Evolutionary conservation across 2,113 vertebrate genomes (phyloP).

Genomic region (Anarhynchus alexandrinus): DNA sequence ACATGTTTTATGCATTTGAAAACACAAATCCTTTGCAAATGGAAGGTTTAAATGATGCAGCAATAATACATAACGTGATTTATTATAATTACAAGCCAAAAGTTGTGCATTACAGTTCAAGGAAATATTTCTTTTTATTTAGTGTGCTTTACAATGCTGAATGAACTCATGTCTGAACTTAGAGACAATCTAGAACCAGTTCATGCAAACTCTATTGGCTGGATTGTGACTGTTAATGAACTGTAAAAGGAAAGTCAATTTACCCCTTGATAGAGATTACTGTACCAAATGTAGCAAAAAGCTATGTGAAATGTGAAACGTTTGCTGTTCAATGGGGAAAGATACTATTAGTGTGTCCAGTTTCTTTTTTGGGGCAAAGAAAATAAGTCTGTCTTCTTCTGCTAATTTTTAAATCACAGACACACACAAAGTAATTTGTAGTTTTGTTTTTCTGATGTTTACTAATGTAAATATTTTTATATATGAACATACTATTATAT

Average conservation of each 20-base stretch:
- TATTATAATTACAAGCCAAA: not conserved
- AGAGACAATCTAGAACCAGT: conserved; percentile 34
- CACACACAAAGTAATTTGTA: not conserved
- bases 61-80: not conserved
- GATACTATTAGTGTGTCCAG: conserved; percentile 16
- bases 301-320: conserved; percentile 35
- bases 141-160: not conserved
- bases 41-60: not conserved
- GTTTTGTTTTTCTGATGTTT: not conserved
- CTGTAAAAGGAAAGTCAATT: conserved; percentile 69
- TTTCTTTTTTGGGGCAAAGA: not conserved
- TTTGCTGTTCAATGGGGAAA: conserved; percentile 45
- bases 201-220: conserved; percentile 47
- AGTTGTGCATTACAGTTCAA: not conserved
- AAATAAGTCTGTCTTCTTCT: conserved; percentile 17
- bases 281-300: conserved; percentile 71
- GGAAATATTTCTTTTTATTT: not conserved
- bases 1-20: not conserved
- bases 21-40: not conserved
- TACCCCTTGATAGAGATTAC: conserved; percentile 68
- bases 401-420: not conserved
- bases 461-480: not conserved
- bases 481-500: not conserved
- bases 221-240: conserved; percentile 58
- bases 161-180: conserved; percentile 19